A percentile compares a stretch with the other conserved stretches of the same genome.
Evolutionary conservation across 2,797 vertebrate species (phyloP).

Genomic region (Orientallactaga sibirica): DNA sequence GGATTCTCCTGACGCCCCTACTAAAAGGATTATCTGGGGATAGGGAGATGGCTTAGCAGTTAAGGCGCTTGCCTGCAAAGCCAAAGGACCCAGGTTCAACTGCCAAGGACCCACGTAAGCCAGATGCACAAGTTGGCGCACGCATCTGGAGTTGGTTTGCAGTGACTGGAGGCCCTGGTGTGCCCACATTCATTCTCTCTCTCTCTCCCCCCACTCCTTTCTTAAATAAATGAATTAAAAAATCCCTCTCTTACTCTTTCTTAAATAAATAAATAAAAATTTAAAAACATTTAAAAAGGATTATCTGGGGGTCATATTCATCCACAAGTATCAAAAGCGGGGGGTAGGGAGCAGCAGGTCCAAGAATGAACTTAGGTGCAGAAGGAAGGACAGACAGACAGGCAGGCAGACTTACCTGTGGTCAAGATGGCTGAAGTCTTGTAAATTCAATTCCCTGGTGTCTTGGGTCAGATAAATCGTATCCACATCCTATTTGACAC

Average conservation of each 20-base stretch:
- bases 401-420: conserved; percentile 91
- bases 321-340: background rate
- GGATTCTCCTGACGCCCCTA: background rate
- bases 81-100: too few relatives aligned
- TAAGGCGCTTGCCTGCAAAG: too few relatives aligned
- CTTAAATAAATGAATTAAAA: too few relatives aligned
- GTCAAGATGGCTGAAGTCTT: conserved; percentile 98
- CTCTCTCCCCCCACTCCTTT: too few relatives aligned
- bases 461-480: conserved; percentile 99
- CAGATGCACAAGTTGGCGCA: too few relatives aligned
- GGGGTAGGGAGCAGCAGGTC: background rate
- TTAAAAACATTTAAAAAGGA: background rate
- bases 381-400: background rate
- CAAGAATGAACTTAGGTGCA: background rate
- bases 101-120: too few relatives aligned
- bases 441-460: conserved; percentile 96
- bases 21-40: background rate
- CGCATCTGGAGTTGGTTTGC: too few relatives aligned
- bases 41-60: too few relatives aligned
- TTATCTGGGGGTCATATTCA: background rate
- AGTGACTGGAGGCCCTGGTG: too few relatives aligned
- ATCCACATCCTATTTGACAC: conserved; percentile 94
- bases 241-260: too few relatives aligned
- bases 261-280: too few relatives aligned
- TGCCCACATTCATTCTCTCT: too few relatives aligned